Percentiles rank a stretch among this genome's conserved stretches.
phyloP scores from a whole-genome alignment of 2,888 invertebrate genomes.

The Auanema sp. region DNA sequence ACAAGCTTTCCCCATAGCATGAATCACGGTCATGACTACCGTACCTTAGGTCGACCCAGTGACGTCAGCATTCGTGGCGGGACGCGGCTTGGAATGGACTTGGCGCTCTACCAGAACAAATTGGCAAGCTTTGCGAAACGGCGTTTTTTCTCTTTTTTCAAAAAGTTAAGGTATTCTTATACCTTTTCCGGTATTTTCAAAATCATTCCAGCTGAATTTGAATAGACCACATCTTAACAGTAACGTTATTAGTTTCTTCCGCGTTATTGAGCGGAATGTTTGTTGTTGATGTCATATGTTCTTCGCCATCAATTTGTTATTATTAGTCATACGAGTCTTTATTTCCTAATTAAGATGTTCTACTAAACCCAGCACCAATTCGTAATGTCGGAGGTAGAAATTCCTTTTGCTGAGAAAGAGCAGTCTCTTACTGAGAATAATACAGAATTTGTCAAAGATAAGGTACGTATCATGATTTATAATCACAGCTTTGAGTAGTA shows the following conservation, averaged over 20 bases:
- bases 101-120: conserved; percentile 18
- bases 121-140: conserved; percentile 17
- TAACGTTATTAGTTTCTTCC: too few relatives aligned
- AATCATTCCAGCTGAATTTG: not conserved
- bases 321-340: too few relatives aligned
- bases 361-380: too few relatives aligned
- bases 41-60: conserved; percentile 7
- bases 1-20: not conserved
- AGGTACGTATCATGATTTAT: not conserved
- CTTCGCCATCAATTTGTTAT: too few relatives aligned
- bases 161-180: conserved; percentile 1
- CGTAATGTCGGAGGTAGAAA: too few relatives aligned
- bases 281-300: too few relatives aligned
- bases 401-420: too few relatives aligned
- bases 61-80: conserved; percentile 12
- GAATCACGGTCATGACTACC: conserved; percentile 13
- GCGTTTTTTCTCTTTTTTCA: conserved; percentile 1
- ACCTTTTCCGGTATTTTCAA: not conserved
- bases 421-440: too few relatives aligned
- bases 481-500: not conserved
- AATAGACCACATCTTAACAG: too few relatives aligned
- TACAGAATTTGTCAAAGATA: too few relatives aligned
- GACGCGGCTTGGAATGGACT: conserved; percentile 17
- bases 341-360: too few relatives aligned
- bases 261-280: too few relatives aligned